These are phyloP conservation scores for Rhynchotus rufescens DNA, from an alignment of 2,797 vertebrate species.

Conservation along the genomic window DNA sequence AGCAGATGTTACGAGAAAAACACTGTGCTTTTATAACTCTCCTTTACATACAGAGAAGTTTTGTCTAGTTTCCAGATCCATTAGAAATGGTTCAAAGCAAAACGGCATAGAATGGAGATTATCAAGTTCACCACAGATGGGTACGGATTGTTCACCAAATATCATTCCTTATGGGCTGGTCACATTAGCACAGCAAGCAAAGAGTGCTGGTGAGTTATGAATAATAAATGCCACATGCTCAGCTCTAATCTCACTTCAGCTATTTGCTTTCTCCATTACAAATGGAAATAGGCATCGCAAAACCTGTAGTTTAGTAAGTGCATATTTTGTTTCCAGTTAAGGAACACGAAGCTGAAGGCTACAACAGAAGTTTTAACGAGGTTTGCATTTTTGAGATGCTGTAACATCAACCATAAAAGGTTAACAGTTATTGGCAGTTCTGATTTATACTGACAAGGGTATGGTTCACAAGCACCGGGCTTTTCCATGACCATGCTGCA, in stretches of 20 bases:
- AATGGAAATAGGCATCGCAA: constrained; percentile 9
- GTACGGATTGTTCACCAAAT: background rate
- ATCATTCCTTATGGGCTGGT: background rate
- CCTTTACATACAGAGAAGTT: background rate
- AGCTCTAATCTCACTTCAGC: background rate
- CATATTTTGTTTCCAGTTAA: constrained; percentile 15
- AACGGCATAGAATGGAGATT: background rate
- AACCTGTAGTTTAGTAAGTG: background rate
- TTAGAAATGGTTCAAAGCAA: background rate
- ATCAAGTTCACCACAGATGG: background rate
- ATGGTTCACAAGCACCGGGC: background rate
- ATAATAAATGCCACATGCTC: constrained; percentile 24
- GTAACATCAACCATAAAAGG: background rate
- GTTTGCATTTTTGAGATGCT: background rate
- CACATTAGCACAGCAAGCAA: background rate
- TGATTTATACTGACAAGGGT: background rate
- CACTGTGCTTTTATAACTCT: background rate
- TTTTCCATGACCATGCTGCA: background rate
- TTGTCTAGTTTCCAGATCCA: background rate
- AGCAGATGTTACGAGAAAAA: fast-evolving
- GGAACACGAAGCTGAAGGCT: background rate
- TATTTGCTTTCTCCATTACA: constrained; percentile 15
- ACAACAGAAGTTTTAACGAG: background rate
- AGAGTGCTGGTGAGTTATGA: background rate
- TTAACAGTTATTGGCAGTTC: background rate